These are phyloP conservation scores for Myodes glareolus DNA, from an alignment of 2,113 vertebrate genomes.

Conservation along the genomic window DNA sequence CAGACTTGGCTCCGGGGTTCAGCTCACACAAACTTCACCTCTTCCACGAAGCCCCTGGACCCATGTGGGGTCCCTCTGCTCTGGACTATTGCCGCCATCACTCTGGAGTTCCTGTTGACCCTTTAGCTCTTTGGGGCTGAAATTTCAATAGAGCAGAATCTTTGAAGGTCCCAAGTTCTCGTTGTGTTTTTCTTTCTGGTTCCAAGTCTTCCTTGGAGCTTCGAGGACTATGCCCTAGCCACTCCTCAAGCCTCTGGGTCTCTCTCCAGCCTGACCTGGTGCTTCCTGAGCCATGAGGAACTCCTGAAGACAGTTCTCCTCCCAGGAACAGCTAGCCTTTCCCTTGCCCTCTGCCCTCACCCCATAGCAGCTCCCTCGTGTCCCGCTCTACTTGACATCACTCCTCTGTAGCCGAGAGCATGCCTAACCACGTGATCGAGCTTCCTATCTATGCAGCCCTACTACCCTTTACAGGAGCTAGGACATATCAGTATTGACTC, in stretches of 20 bases:
- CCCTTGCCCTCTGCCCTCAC: not conserved
- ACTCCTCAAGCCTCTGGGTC: not conserved
- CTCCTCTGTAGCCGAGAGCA: not conserved
- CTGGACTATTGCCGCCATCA: not conserved
- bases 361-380: not conserved
- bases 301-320: not conserved
- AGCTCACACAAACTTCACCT: not conserved
- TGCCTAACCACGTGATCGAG: accelerated
- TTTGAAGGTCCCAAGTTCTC: not conserved
- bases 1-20: not conserved
- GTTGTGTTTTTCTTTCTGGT: not conserved
- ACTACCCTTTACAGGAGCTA: not conserved
- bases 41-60: not conserved
- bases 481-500: accelerated
- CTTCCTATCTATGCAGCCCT: accelerated
- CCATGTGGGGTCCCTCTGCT: not conserved
- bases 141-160: not conserved
- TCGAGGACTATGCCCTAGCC: not conserved
- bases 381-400: not conserved
- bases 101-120: not conserved
- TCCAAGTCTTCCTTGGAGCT: not conserved
- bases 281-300: not conserved
- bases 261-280: not conserved
- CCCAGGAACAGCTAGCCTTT: not conserved
- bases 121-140: not conserved